Conservation (phyloP, 2,888 invertebrate species). For the Papilio gigon region DNA sequence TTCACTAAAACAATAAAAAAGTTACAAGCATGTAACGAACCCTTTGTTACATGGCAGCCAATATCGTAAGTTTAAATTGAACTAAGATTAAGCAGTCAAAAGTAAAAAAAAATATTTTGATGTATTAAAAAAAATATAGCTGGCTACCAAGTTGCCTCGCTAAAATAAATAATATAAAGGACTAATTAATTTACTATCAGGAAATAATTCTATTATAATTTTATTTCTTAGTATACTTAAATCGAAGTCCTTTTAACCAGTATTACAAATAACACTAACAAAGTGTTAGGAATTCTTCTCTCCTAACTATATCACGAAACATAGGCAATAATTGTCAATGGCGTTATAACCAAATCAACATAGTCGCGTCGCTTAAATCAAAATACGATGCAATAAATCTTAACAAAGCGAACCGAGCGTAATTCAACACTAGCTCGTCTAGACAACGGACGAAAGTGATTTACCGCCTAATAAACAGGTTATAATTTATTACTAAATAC, state of each 20-base stretch:
- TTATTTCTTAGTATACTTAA: too few relatives aligned
- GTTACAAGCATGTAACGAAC: too few relatives aligned
- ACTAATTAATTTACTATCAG: too few relatives aligned
- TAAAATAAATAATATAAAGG: too few relatives aligned
- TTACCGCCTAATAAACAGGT: constrained; percentile 58
- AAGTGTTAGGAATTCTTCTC: not conserved
- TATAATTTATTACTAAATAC: constrained; percentile 54
- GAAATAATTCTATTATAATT: too few relatives aligned
- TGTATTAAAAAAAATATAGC: too few relatives aligned
- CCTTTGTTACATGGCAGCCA: too few relatives aligned
- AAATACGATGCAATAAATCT: constrained; percentile 45
- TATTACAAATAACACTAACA: not conserved
- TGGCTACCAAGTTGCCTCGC: too few relatives aligned
- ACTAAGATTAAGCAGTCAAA: too few relatives aligned
- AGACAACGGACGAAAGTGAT: constrained; percentile 57
- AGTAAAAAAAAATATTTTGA: too few relatives aligned
- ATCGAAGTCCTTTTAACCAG: not conserved
- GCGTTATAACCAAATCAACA: constrained; percentile 40
- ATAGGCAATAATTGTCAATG: constrained; percentile 41
- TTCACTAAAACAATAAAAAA: too few relatives aligned
- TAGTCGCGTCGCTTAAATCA: constrained; percentile 43
- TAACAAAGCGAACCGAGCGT: constrained; percentile 54
- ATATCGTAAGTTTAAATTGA: too few relatives aligned
- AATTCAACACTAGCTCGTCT: constrained; percentile 58
- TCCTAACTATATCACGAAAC: constrained; percentile 22